Conservation (phyloP, 2,888 invertebrate species). For the Nysson spinosus region DNA sequence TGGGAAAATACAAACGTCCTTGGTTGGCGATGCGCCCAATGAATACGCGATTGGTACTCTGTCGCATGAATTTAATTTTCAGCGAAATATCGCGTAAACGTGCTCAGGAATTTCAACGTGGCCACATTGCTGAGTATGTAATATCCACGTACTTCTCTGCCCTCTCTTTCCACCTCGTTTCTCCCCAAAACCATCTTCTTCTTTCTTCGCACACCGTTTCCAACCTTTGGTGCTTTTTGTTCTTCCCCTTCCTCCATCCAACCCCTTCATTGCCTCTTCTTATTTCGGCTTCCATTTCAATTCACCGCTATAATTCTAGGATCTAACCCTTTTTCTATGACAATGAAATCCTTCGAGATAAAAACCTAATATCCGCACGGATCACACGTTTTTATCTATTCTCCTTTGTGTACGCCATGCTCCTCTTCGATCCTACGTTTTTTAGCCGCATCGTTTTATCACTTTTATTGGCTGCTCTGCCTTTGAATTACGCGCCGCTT, state of each 20-base stretch:
- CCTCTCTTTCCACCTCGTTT: background rate
- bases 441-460: no score
- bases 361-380: background rate
- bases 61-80: constrained; percentile 72
- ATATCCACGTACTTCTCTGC: constrained; percentile 41
- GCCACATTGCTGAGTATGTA: constrained; percentile 28
- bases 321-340: background rate
- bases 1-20: constrained; percentile 34
- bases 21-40: constrained; percentile 54
- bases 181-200: background rate
- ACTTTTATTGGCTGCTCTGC: no score
- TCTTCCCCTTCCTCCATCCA: background rate
- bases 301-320: constrained; percentile 4
- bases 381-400: background rate
- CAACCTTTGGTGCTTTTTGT: background rate
- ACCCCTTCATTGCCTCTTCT: background rate
- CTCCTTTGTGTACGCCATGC: no score
- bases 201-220: background rate
- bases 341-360: constrained; percentile 1
- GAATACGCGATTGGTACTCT: constrained; percentile 68
- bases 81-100: constrained; percentile 69
- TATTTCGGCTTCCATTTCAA: constrained; percentile 9
- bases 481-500: no score
- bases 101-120: constrained; percentile 61
- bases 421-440: no score